Evolutionary conservation across 1,140 invertebrate species (phyloP), one percentile per base, ranked within the genome.

Genomic region (Drosophila micromelanica): DNA sequence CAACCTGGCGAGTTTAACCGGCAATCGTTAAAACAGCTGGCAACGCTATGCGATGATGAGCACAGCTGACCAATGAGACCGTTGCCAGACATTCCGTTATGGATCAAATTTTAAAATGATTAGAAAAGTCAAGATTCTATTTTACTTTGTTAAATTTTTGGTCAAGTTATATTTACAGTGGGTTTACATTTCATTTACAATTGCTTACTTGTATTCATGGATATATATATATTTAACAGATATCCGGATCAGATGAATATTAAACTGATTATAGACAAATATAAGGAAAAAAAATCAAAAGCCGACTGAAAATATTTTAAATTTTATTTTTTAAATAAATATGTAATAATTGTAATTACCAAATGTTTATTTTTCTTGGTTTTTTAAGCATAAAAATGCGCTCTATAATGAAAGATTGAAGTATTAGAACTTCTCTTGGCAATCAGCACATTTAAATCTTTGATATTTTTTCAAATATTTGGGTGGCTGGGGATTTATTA

Each of bases 21-120:
- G 72, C 59, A 74, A 40, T 46, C 20, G 42, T 45, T 11, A 15
- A 38, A 20, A 8, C 9, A 46, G 4, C 30, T 59, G 69, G 61
- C 69, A 64, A 30, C 54, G 35, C 51, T 20, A 23, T 40, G 17
- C 15, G 48, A 23, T 27, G 20, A 17, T 1, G 6, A 13, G 5
- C 9, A 20, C 40, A 56, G 51, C 51, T 45, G 38, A 20, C 42
- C 5, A 1, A 5, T 5, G 23, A 13, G 4, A 43, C 49, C 6
- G 42, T 5, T 65, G n/a, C 62, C 62, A 30, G 62, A 56, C 9
- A 12, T 23, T 43, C 45, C 7, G 15, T 3, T 45, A 15, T 15
- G 15, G 13, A 30, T 27, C 9, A 11, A 35, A 11, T 17, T 59
- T 59, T 20, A 1, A 43, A 32, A 62, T 54, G 67, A 42, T 20